These are phyloP conservation scores for Aurelia sp. DNA, from an alignment of 30 jellyfish, hydroid and myxozoan species.

Conservation along the genomic window DNA sequence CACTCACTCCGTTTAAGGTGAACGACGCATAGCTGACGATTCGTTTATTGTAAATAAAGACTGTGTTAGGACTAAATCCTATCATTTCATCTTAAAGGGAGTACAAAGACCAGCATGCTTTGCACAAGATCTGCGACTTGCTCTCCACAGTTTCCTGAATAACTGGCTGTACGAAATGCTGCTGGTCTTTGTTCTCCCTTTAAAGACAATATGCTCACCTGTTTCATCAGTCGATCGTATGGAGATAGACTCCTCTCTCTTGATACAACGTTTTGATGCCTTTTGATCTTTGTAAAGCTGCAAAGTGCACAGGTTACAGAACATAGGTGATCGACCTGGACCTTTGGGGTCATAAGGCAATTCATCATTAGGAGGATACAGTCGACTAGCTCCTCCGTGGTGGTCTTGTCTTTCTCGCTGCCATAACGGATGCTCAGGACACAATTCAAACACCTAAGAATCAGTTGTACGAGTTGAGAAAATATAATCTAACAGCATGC, in stretches of 20 bases:
- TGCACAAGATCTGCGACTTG: too few relatives aligned
- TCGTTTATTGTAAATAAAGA: too few relatives aligned
- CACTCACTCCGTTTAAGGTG: too few relatives aligned
- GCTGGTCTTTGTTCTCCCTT: too few relatives aligned
- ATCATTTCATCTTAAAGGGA: too few relatives aligned
- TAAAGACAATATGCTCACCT: background rate
- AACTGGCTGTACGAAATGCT: too few relatives aligned
- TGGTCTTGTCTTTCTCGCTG: conserved; percentile 88
- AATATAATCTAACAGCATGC: too few relatives aligned
- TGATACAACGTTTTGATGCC: background rate
- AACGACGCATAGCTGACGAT: too few relatives aligned
- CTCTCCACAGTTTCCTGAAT: too few relatives aligned
- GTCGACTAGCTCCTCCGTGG: conserved; percentile 95
- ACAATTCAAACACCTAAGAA: conserved; percentile 78
- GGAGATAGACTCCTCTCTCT: background rate
- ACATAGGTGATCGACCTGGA: conserved; percentile 79
- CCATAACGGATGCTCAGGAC: conserved; percentile 96
- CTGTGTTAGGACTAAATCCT: too few relatives aligned
- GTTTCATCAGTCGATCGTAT: background rate
- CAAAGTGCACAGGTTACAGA: conserved; percentile 71
- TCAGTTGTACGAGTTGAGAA: background rate
- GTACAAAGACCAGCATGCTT: too few relatives aligned
- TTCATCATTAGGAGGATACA: conserved; percentile 84
- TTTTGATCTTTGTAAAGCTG: conserved; percentile 4
- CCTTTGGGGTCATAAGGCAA: conserved; percentile 84